A percentile compares a stretch with the other conserved stretches of the same genome.
phyloP scores from a whole-genome alignment of 2,888 invertebrate genomes.

The Dasypogon diadema region DNA sequence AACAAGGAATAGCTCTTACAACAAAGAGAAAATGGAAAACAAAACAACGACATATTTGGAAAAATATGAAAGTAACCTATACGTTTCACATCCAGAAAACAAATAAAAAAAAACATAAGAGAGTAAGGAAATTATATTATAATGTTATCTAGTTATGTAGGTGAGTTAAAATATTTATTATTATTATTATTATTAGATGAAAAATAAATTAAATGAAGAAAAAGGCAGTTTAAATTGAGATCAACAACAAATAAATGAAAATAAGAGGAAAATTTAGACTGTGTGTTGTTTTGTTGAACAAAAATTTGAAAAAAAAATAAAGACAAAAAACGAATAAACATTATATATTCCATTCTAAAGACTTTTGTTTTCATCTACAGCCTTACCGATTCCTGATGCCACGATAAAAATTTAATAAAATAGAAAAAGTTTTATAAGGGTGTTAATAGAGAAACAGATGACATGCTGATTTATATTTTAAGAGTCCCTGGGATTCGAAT shows the following conservation, averaged over 20 bases:
- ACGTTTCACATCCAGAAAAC: constrained; percentile 58
- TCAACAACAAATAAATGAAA: constrained; percentile 59
- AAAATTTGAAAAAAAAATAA: constrained; percentile 56
- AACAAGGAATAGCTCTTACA: constrained; percentile 22
- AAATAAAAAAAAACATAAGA: constrained; percentile 60
- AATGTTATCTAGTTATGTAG: constrained; percentile 68
- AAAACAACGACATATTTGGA: constrained; percentile 57
- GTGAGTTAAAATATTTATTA: constrained; percentile 65
- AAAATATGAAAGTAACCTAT: constrained; percentile 58
- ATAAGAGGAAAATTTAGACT: constrained; percentile 62
- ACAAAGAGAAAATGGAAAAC: constrained; percentile 54
- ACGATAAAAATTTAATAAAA: too few relatives aligned
- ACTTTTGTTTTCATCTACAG: constrained; percentile 8
- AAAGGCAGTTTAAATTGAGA: constrained; percentile 61
- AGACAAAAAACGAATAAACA: constrained; percentile 55
- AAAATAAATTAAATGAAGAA: constrained; percentile 60
- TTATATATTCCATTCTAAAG: constrained; percentile 58
- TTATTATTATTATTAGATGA: constrained; percentile 56
- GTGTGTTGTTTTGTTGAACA: constrained; percentile 64
- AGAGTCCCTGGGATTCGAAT: too few relatives aligned
- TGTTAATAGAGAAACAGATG: too few relatives aligned
- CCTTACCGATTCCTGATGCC: too few relatives aligned
- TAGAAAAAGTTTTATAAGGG: too few relatives aligned
- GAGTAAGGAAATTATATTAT: constrained; percentile 61
- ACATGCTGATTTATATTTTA: too few relatives aligned